Conservation (phyloP, 2,888 invertebrate genomes). For the Crocallis elinguaria region DNA sequence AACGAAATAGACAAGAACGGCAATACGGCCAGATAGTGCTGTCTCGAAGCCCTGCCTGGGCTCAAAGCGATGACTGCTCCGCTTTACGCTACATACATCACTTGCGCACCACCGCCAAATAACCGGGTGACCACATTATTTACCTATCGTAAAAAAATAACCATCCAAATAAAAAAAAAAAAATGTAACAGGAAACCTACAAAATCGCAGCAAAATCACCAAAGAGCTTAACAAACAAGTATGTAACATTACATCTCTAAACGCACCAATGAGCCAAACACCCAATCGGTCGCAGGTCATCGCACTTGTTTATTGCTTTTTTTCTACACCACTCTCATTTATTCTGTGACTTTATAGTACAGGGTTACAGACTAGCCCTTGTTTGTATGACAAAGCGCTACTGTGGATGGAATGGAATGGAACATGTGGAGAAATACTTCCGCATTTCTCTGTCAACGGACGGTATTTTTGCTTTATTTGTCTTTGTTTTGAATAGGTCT, state of each 20-base stretch:
- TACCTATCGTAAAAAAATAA: no score
- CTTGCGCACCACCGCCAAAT: no score
- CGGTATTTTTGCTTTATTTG: constrained; percentile 16
- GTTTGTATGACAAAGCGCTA: constrained; percentile 5
- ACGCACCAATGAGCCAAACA: constrained; percentile 9
- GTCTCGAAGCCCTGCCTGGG: no score
- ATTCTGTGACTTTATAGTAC: not conserved
- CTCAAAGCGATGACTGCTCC: no score
- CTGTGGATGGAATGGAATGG: no score
- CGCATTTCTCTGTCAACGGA: constrained; percentile 24
- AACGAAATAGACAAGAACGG: no score
- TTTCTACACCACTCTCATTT: not conserved
- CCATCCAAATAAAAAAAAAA: no score
- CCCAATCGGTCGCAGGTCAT: constrained; percentile 29
- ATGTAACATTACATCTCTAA: not conserved
- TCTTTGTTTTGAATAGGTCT: constrained; percentile 7
- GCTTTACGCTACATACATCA: no score
- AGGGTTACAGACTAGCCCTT: not conserved
- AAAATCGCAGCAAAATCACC: not conserved
- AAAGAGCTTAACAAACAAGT: not conserved
- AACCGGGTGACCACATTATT: no score
- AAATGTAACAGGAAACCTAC: not conserved
- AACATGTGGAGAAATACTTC: constrained; percentile 34
- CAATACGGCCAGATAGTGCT: no score
- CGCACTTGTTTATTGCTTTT: constrained; percentile 27